A percentile compares a stretch with the other conserved stretches of the same genome.
These are phyloP conservation scores for Scatophagus argus DNA, from an alignment of 2,113 vertebrate genomes.

Conservation along the genomic window DNA sequence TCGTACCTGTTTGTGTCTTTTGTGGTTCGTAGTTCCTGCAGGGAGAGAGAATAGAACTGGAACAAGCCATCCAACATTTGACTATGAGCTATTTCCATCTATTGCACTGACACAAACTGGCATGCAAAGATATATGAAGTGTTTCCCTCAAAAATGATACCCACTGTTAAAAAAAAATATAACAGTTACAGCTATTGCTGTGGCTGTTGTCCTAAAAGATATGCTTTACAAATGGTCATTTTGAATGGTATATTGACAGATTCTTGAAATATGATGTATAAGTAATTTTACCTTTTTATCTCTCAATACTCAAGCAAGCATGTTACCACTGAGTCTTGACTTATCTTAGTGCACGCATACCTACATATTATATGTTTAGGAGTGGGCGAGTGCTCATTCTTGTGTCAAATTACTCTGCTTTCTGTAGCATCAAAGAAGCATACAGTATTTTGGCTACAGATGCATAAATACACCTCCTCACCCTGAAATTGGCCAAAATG, in stretches of 20 bases:
- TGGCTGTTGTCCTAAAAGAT: constrained; percentile 16
- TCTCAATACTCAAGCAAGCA: not conserved
- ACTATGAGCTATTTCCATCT: constrained; percentile 63
- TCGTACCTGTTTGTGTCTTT: constrained; percentile 54
- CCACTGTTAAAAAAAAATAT: constrained; percentile 27
- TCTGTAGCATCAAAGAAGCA: not conserved
- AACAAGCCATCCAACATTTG: constrained; percentile 65
- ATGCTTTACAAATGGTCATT: constrained; percentile 7
- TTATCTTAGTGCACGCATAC: not conserved
- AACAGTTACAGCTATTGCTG: constrained; percentile 2
- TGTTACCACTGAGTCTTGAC: not conserved
- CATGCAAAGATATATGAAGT: constrained; percentile 60
- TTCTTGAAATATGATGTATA: not conserved
- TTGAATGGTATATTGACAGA: constrained; percentile 3
- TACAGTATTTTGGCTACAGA: constrained; percentile 6
- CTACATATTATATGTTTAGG: not conserved
- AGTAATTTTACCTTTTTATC: not conserved
- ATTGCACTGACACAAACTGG: constrained; percentile 59
- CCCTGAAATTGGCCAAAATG: constrained; percentile 42
- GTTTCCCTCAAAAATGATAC: constrained; percentile 41
- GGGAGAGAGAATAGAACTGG: constrained; percentile 56
- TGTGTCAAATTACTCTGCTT: constrained; percentile 23
- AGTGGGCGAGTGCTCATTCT: constrained; percentile 18
- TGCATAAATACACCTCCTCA: not conserved
- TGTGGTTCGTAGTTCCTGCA: constrained; percentile 51